Evolutionary conservation across 2,888 invertebrate species (phyloP).

Genomic region (Microplitis deprimator): DNA sequence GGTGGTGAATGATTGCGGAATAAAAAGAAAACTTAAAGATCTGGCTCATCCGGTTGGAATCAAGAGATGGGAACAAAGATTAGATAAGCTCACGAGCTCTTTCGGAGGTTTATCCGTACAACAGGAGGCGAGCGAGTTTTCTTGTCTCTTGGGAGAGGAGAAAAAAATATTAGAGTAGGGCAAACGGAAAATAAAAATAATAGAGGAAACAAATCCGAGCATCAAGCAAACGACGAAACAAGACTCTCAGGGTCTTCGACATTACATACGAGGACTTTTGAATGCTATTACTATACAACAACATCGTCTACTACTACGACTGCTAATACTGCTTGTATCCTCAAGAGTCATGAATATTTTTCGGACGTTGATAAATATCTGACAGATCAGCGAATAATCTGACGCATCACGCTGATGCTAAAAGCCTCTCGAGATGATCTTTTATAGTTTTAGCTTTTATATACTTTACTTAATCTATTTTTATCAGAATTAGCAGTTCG

Average conservation of each 20-base stretch:
- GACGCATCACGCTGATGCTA: neutral
- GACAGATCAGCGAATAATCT: neutral
- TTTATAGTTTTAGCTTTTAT: constrained; percentile 7
- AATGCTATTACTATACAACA: neutral
- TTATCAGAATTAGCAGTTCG: neutral
- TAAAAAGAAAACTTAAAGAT: constrained; percentile 11
- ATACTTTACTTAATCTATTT: neutral
- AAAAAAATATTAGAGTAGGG: neutral
- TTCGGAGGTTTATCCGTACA: constrained; percentile 42
- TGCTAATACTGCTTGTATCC: too few species aligned
- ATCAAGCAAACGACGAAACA: neutral
- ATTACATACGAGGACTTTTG: neutral
- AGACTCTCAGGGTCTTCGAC: neutral
- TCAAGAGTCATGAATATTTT: neutral
- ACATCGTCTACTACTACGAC: too few species aligned
- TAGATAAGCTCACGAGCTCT: constrained; percentile 48
- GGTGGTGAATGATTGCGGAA: neutral
- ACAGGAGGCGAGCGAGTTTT: constrained; percentile 41
- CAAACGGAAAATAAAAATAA: neutral
- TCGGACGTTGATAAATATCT: constrained; percentile 3
- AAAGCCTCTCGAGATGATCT: neutral
- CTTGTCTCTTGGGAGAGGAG: constrained; percentile 8
- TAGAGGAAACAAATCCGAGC: neutral
- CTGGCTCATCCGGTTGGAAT: constrained; percentile 29
- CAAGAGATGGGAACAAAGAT: constrained; percentile 40